phyloP scores from a whole-genome alignment of 1,140 invertebrate genomes.

The Brachionus calyciflorus region DNA sequence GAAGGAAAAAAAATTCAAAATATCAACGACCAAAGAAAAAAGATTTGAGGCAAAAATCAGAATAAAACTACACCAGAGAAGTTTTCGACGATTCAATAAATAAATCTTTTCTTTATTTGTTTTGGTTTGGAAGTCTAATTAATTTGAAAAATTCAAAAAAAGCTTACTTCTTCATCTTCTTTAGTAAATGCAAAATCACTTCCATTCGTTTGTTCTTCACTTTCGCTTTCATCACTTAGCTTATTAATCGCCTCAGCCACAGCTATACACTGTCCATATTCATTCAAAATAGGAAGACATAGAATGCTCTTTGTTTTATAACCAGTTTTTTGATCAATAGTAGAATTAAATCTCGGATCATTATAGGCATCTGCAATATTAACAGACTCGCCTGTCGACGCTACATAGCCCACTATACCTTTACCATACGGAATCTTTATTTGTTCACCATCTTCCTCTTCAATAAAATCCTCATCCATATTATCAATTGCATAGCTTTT shows the following conservation, averaged over 20 bases:
- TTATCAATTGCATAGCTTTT: conserved; percentile 63
- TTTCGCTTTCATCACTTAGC: conserved; percentile 55
- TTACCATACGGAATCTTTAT: conserved; percentile 77
- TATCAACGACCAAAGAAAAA: too few relatives aligned
- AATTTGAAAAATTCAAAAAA: neutral
- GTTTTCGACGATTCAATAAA: neutral
- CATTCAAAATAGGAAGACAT: conserved; percentile 91
- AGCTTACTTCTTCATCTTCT: conserved; percentile 46
- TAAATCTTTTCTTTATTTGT: neutral
- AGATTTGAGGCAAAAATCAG: too few relatives aligned
- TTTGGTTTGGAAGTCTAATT: neutral
- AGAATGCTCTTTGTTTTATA: conserved; percentile 86
- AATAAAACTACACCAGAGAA: too few relatives aligned
- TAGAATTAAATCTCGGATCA: conserved; percentile 73
- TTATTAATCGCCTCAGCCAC: conserved; percentile 97
- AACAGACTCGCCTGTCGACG: conserved; percentile 82
- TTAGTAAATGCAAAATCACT: conserved; percentile 68
- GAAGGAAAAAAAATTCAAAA: too few relatives aligned
- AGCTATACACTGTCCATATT: conserved; percentile 89
- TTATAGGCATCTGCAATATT: conserved; percentile 93
- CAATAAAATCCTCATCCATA: conserved; percentile 74
- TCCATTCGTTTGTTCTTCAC: conserved; percentile 64
- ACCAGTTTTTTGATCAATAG: conserved; percentile 83
- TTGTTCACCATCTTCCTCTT: conserved; percentile 74
- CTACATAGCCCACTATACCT: conserved; percentile 88